Evolutionary conservation across 2,888 invertebrate species (phyloP).

Genomic region (Drosophila robusta): DNA sequence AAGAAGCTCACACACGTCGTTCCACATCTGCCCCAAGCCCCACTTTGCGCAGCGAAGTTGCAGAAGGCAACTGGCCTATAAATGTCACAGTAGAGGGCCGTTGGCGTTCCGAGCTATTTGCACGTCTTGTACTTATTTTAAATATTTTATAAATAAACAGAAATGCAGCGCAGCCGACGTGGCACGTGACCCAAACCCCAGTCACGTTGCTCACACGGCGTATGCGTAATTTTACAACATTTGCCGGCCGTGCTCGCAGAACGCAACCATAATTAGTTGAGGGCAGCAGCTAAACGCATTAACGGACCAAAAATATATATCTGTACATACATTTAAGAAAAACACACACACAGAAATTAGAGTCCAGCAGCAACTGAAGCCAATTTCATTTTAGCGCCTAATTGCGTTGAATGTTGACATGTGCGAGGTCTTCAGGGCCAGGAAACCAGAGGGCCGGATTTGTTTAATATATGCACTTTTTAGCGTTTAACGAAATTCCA

Average conservation of each 20-base stretch:
- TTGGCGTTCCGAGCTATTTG: slow-evolving; percentile 54
- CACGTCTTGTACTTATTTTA: slow-evolving; percentile 74
- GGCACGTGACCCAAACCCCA: slow-evolving; percentile 51
- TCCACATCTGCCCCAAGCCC: background rate
- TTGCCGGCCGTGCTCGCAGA: slow-evolving; percentile 10
- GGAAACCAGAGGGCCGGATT: background rate
- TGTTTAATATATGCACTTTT: slow-evolving; percentile 44
- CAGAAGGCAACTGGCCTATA: slow-evolving; percentile 22
- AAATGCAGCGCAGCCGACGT: slow-evolving; percentile 48
- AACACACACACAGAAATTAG: background rate
- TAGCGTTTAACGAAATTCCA: slow-evolving; percentile 27
- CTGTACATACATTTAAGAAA: no score
- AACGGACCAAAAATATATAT: slow-evolving; percentile 9
- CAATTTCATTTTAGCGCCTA: slow-evolving; percentile 33
- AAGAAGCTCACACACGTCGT: slow-evolving; percentile 18
- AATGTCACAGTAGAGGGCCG: slow-evolving; percentile 53
- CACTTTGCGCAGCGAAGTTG: no score
- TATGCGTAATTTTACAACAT: slow-evolving; percentile 56
- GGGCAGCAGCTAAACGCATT: slow-evolving; percentile 28
- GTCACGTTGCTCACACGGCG: slow-evolving; percentile 57
- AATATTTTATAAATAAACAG: slow-evolving; percentile 76
- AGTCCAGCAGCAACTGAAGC: slow-evolving; percentile 7
- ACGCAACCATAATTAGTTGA: slow-evolving; percentile 50
- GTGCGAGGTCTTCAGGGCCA: background rate
- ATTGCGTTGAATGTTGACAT: slow-evolving; percentile 33